Evolutionary conservation across 2,888 invertebrate species (phyloP), one percentile per base, ranked within the genome.

Genomic region (Trachelus tabidus): DNA sequence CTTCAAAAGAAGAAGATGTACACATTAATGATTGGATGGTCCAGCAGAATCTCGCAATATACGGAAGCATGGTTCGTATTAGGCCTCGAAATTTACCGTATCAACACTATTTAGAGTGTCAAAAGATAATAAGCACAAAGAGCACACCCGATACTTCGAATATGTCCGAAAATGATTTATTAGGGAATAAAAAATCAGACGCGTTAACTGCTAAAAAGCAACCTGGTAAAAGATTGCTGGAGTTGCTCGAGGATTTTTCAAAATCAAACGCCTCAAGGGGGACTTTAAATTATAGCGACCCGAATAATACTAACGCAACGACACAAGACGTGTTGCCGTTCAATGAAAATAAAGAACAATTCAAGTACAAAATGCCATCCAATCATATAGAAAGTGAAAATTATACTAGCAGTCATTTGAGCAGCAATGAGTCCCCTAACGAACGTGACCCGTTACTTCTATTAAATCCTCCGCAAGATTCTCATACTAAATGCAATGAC

Each of bases 51-150:
- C 79, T 85, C 15, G 91, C 90, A 3, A 79, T 78, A 71, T 79
- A 78, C 79, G 90, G 89, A 76, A 83, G 81, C 83, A 87, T 87
- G 91, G 91, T 91, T 87, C 83, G 91, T 91, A 90, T 83, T 12
- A 85, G 80, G 74, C 80, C 77, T 75, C 80, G 79, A 78, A 89
- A 87, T 80, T 87, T 86, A 83, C 73, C 76, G 35, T 85, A 83
- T 82, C 40, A 30, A 74, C 76, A 76, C 73, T 79, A 79, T n/a
- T n/a, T 78, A 78, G 73, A 77, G 73, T 78, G 73, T 73, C 30
- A 74, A 74, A 74, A 12, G 35, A 12, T 9, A 40, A 15, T 15
- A 56, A 56, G 15, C 23, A 1, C 56, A 56, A 56, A 56, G 56
- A 56, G 23, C 9, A 56, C 56, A 56, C 56, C 56, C 56, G 56